These are phyloP conservation scores for Microcebus murinus DNA, from an alignment of 2,113 vertebrate species.

Conservation along the genomic window DNA sequence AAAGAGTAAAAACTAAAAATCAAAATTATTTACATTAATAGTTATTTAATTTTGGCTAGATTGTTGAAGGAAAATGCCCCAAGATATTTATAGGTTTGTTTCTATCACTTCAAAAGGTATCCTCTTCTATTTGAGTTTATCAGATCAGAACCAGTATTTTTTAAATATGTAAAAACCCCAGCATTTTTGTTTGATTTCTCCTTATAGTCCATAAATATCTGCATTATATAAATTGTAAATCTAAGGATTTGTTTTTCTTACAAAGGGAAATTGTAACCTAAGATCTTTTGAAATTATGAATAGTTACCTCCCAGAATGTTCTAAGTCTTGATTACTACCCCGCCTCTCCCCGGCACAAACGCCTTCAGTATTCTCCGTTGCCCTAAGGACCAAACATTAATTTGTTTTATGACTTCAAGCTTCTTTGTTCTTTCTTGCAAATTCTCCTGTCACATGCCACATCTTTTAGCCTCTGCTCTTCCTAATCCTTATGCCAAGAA, in stretches of 20 bases:
- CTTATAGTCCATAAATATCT: too few species aligned
- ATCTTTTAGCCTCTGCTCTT: not conserved
- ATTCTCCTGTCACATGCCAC: not conserved
- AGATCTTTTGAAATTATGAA: constrained; percentile 14
- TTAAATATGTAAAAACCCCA: not conserved
- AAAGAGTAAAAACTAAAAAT: not conserved
- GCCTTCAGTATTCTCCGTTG: not conserved
- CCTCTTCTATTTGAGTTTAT: not conserved
- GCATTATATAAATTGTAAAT: too few species aligned
- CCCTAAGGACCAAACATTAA: not conserved
- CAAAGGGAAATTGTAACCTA: not conserved
- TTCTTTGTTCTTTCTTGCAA: not conserved
- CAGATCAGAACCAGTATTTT: not conserved
- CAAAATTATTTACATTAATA: not conserved
- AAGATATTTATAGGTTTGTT: not conserved
- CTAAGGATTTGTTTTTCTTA: constrained; percentile 20
- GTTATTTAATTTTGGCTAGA: constrained; percentile 11
- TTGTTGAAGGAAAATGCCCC: not conserved
- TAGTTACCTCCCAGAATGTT: not conserved
- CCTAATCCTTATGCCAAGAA: not conserved
- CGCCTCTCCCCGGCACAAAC: not conserved
- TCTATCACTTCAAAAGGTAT: not conserved
- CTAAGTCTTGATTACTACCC: not conserved
- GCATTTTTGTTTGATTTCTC: constrained; percentile 7
- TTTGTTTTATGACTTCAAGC: not conserved